These are phyloP conservation scores for Microcaecilia unicolor DNA, from an alignment of 2,797 vertebrate species.

Conservation along the genomic window DNA sequence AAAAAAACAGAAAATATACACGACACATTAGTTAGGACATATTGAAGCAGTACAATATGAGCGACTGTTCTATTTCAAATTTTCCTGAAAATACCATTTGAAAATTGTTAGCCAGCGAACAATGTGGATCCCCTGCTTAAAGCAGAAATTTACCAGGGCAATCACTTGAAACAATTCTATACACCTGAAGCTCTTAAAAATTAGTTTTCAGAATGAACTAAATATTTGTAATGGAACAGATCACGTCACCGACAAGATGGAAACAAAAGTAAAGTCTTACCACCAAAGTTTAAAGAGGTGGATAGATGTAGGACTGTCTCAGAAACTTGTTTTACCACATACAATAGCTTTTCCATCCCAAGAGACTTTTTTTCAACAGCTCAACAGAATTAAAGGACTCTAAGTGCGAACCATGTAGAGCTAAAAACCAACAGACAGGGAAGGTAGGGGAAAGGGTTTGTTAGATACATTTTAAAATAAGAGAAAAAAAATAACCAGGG, in stretches of 20 bases:
- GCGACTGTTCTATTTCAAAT: conserved; percentile 31
- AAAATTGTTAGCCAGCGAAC: conserved; percentile 9
- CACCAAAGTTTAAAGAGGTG: conserved; percentile 71
- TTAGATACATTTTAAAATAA: background rate
- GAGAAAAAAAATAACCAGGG: background rate
- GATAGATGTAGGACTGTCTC: conserved; percentile 70
- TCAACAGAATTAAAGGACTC: conserved; percentile 68
- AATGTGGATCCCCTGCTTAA: too few relatives aligned
- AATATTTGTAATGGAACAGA: conserved; percentile 24
- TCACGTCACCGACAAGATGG: conserved; percentile 26
- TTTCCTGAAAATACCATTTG: conserved; percentile 21
- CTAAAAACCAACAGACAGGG: conserved; percentile 64
- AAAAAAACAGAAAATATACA: conserved; percentile 50
- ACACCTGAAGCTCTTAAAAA: too few relatives aligned
- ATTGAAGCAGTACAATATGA: too few relatives aligned
- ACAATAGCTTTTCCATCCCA: conserved; percentile 69
- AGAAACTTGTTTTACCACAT: conserved; percentile 72
- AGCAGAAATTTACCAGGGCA: too few relatives aligned
- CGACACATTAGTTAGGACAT: conserved; percentile 47
- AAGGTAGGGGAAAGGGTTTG: conserved; percentile 32
- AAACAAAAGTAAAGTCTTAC: conserved; percentile 58
- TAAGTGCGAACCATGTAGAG: conserved; percentile 70
- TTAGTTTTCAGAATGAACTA: too few relatives aligned
- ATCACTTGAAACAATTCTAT: too few relatives aligned
- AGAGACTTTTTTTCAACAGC: conserved; percentile 68